Evolutionary conservation across 2,113 vertebrate genomes (phyloP).

Genomic region (Genyomyrus donnyi): DNA sequence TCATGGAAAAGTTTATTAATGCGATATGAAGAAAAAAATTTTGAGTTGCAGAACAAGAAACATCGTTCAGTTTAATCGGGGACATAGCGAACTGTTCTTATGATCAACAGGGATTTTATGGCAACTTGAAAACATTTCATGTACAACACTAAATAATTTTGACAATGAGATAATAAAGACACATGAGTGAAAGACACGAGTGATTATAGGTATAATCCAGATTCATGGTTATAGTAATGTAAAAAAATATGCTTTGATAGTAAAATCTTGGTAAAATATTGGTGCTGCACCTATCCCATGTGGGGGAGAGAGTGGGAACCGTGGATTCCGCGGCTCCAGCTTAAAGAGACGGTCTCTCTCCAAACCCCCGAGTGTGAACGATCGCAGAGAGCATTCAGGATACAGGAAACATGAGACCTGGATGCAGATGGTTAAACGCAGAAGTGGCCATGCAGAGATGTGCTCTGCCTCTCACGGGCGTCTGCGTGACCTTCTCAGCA

Average conservation of each 20-base stretch:
- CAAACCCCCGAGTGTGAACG: neutral
- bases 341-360: neutral
- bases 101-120: neutral
- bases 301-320: neutral
- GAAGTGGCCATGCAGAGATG: neutral
- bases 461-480: neutral
- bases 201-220: neutral
- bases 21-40: neutral
- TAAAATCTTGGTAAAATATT: neutral
- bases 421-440: neutral
- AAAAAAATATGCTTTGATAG: neutral
- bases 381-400: neutral
- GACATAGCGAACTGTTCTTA: neutral
- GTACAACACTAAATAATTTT: neutral
- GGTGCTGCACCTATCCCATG: neutral
- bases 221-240: neutral
- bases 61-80: neutral
- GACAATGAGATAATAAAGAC: neutral
- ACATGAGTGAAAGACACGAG: neutral
- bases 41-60: neutral
- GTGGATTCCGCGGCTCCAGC: neutral
- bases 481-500: neutral
- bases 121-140: neutral
- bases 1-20: neutral
- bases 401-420: neutral